phyloP scores from a whole-genome alignment of 1,140 invertebrate species.

The Aphis craccivora region DNA sequence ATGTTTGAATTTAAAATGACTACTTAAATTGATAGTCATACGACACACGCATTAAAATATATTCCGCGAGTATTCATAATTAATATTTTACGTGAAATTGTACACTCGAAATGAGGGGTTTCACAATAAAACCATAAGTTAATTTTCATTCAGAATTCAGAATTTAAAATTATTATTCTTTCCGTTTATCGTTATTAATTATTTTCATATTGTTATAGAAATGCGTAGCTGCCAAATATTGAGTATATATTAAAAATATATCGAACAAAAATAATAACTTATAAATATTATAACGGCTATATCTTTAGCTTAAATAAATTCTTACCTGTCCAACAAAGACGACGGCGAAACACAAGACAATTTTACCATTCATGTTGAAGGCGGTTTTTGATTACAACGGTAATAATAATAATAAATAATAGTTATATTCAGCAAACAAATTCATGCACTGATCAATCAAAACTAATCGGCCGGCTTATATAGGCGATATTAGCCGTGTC shows the following conservation, averaged over 20 bases:
- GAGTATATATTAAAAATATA: neutral
- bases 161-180: neutral
- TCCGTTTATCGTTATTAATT: neutral
- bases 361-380: constrained; percentile 27
- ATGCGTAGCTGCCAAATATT: neutral
- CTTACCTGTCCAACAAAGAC: constrained; percentile 42
- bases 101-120: neutral
- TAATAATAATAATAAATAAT: neutral
- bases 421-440: neutral
- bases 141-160: too few relatives aligned
- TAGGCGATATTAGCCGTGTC: neutral
- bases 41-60: neutral
- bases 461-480: constrained; percentile 14
- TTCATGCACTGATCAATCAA: neutral
- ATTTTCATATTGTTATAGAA: neutral
- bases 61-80: neutral
- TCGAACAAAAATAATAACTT: neutral
- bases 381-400: neutral
- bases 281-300: neutral
- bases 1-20: neutral
- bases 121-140: neutral
- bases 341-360: constrained; percentile 38
- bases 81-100: neutral
- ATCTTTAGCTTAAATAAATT: neutral
- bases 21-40: neutral